Conservation (phyloP, 2,797 vertebrate species). For the Decapterus maruadsi region DNA sequence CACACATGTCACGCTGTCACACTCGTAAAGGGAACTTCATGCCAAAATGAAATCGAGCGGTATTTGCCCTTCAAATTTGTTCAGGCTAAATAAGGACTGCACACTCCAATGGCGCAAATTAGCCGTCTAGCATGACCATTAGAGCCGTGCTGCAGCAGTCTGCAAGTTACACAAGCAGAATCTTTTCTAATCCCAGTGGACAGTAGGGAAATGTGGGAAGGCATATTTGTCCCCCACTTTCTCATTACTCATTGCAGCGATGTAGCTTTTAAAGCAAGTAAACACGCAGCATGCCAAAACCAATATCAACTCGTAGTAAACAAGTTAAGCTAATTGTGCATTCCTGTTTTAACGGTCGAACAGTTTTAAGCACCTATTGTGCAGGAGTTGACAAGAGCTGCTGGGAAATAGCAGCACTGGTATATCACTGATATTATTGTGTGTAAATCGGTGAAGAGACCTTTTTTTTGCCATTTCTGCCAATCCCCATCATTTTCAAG, state of each 20-base stretch:
- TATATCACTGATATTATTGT: neutral
- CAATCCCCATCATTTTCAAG: no score
- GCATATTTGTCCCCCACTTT: neutral
- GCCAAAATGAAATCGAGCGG: conserved; percentile 20
- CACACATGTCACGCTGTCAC: conserved; percentile 17
- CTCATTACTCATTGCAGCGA: neutral
- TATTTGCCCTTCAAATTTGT: conserved; percentile 40
- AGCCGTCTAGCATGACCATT: conserved; percentile 17
- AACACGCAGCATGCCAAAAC: neutral
- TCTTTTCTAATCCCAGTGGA: conserved; percentile 6
- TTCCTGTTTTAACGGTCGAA: neutral
- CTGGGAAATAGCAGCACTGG: neutral
- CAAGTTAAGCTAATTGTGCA: neutral
- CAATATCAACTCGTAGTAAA: neutral
- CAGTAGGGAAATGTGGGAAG: conserved; percentile 5
- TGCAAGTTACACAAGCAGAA: conserved; percentile 22
- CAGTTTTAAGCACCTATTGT: neutral
- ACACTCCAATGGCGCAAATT: conserved; percentile 27
- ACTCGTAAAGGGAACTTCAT: conserved; percentile 16
- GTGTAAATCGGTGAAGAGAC: no score
- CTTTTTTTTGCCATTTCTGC: no score
- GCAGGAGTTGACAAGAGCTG: neutral
- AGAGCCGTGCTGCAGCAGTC: conserved; percentile 33
- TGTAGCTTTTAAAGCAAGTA: neutral
- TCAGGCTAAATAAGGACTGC: conserved; percentile 42